These are phyloP conservation scores for Corythaixoides concolor DNA, from an alignment of 2,113 vertebrate species.

Conservation along the genomic window DNA sequence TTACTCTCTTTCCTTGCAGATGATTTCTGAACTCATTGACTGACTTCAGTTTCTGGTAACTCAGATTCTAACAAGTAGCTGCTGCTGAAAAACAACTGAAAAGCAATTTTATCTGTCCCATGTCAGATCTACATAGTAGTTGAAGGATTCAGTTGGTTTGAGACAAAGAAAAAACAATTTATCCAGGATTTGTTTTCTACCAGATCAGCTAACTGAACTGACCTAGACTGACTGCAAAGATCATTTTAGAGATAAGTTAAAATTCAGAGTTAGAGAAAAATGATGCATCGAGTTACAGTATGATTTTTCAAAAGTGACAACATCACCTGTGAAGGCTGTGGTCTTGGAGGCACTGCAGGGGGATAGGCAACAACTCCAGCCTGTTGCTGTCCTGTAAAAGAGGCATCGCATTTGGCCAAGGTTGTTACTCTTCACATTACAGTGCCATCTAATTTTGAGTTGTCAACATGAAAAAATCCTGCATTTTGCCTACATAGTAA, in stretches of 20 bases:
- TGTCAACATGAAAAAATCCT: neutral
- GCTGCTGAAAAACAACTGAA: neutral
- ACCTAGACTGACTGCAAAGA: neutral
- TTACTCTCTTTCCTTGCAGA: neutral
- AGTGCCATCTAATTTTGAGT: neutral
- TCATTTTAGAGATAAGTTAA: neutral
- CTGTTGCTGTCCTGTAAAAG: slow-evolving; percentile 81
- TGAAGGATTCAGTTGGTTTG: neutral
- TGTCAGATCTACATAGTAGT: neutral
- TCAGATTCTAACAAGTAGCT: neutral
- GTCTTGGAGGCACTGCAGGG: slow-evolving; percentile 96
- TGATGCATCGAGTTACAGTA: neutral
- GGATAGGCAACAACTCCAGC: slow-evolving; percentile 86
- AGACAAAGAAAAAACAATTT: neutral
- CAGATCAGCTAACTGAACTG: neutral
- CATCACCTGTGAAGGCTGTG: slow-evolving; percentile 90
- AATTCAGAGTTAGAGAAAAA: neutral
- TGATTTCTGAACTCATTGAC: neutral
- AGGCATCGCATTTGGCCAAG: neutral
- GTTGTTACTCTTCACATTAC: neutral
- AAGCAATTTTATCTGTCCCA: neutral
- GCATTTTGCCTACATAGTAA: neutral
- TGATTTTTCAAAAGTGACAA: neutral
- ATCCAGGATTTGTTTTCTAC: neutral
- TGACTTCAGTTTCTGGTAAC: neutral